Base-by-base conservation (phyloP, 2,888 invertebrate genomes). In the Eilema caniola region DNA sequence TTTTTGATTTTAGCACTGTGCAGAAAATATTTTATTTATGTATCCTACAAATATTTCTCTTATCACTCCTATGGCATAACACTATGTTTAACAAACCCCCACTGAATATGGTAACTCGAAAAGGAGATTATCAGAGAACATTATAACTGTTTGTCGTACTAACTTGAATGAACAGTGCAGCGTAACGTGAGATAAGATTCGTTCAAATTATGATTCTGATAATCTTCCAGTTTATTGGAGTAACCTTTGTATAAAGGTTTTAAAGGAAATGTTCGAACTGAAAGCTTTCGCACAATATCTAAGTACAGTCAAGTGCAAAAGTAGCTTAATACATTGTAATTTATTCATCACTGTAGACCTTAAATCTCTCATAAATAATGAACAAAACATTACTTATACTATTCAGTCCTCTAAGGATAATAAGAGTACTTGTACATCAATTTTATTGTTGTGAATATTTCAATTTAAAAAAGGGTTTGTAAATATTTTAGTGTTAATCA, bases 171-270 rank as follows among this genome's bases (percentile, higher is more conserved):
- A 69, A 68, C 56, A 63, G 67, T 67, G 47, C 20, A 47, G 23
- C 28, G 25, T 67, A 68, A 53, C 69, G 66, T 53, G 23, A 67
- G 81, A 81, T 81, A 60, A 81, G 81, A 79, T 79, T 53, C 31
- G 61, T 63, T 60, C 74, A 71, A 79, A 70, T 71, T 81, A 77
- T 75, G 73, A 66, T 73, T 69, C 62, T 25, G 81, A 81, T 81
- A 81, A 20, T 24, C 23, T 28, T 62, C 66, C 63, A 77, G 57
- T 81, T 81, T 81, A 81, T 73, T 70, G 25, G 33, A 33, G 14
- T 71, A 72, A 79, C 76, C 81, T 76, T 78, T 72, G 56, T 64
- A 23, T 56, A 71, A 72, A 73, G 79, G 74, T 78, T 47, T 53
- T 53, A 4, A n/a, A 60, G 33, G 0, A 70, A 67, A 75, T 79